Percentiles rank a stretch among this genome's conserved stretches.
phyloP scores from a whole-genome alignment of 1,140 invertebrate genomes.

The Phortica variegata region DNA sequence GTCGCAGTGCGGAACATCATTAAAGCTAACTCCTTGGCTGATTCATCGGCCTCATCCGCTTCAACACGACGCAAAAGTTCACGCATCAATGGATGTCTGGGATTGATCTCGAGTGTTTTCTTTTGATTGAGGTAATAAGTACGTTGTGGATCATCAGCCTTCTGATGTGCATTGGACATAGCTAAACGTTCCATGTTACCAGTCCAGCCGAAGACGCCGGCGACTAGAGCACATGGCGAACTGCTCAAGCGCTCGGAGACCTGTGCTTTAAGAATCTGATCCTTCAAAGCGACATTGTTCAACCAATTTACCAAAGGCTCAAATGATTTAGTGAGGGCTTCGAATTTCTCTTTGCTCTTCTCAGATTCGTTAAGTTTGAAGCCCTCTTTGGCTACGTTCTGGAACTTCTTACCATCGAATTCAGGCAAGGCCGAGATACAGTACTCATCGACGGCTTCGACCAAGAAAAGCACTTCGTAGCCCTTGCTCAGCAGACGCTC shows the following conservation, averaged over 20 bases:
- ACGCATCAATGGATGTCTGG: conserved; percentile 92
- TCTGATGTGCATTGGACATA: conserved; percentile 95
- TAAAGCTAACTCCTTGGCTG: conserved; percentile 82
- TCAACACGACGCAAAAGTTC: conserved; percentile 85
- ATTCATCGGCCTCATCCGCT: conserved; percentile 75
- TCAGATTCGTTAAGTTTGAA: conserved; percentile 84
- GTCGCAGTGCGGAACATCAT: conserved; percentile 95
- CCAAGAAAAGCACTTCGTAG: conserved; percentile 94
- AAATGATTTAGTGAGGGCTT: conserved; percentile 77
- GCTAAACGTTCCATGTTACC: conserved; percentile 99
- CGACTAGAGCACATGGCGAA: conserved; percentile 96
- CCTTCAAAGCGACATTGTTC: conserved; percentile 80
- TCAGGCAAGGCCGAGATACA: conserved; percentile 96
- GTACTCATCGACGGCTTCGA: conserved; percentile 98
- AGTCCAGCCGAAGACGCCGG: conserved; percentile 95
- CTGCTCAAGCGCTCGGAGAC: conserved; percentile 88
- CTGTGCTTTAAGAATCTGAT: conserved; percentile 78
- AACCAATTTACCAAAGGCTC: conserved; percentile 94
- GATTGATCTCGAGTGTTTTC: conserved; percentile 97
- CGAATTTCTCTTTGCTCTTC: conserved; percentile 79
- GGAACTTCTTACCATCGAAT: conserved; percentile 99
- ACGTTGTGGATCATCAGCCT: conserved; percentile 88
- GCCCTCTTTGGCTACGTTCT: conserved; percentile 99
- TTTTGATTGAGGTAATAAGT: conserved; percentile 93
- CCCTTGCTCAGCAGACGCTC: conserved; percentile 91